Percentiles rank a stretch among this genome's conserved stretches.
phyloP scores from a whole-genome alignment of 1,140 invertebrate species.

The Apis dorsata region DNA sequence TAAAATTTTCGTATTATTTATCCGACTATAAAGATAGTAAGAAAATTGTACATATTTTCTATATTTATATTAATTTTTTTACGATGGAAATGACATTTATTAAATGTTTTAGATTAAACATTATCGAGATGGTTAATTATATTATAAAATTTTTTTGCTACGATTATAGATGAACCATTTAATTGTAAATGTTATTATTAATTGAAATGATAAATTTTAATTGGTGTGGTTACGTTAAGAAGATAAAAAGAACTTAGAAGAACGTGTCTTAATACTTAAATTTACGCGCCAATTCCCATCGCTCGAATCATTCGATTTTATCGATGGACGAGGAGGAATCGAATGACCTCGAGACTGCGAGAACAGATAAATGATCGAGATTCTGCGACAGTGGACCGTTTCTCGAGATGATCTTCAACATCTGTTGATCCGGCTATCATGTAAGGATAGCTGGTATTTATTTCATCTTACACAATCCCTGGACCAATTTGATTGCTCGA shows the following conservation, averaged over 20 bases:
- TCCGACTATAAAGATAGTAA: no score
- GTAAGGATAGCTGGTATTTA: constrained; percentile 50
- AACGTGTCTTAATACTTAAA: neutral
- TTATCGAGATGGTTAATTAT: no score
- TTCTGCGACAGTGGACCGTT: constrained; percentile 65
- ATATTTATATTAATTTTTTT: no score
- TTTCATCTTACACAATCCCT: constrained; percentile 48
- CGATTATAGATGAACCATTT: no score
- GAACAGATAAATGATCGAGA: constrained; percentile 69
- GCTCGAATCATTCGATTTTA: neutral
- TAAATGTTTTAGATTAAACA: no score
- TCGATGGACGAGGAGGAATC: constrained; percentile 9
- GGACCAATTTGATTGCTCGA: constrained; percentile 61
- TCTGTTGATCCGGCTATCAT: constrained; percentile 71
- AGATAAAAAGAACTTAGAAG: neutral
- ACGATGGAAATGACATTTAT: no score
- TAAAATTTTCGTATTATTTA: no score
- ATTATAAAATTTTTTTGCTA: no score
- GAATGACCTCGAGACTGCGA: constrained; percentile 29
- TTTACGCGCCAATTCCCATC: neutral
- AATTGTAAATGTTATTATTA: neutral
- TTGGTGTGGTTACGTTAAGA: neutral
- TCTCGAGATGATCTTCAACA: constrained; percentile 77
- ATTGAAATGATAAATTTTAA: no score
- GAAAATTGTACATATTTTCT: no score